Base-by-base conservation (phyloP, 1,140 invertebrate species). In the Diuraphis noxia region DNA sequence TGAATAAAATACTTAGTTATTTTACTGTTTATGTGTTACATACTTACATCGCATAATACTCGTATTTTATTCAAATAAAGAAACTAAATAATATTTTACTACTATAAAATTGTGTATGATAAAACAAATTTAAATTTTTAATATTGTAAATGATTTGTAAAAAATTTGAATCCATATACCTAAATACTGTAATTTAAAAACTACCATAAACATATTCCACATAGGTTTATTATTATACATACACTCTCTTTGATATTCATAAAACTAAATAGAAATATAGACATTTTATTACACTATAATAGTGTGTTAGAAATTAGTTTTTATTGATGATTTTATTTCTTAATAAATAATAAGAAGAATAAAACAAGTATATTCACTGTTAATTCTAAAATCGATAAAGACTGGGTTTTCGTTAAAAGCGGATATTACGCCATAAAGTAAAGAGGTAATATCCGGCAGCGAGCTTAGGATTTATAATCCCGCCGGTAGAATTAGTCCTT, bases 401-500 rank as follows among this genome's bases (percentile, higher is more conserved):
- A 91, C n/a, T 63, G 77, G 72, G 23, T 91, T 81, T 81, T 52
- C 77, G 38, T 91, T 49, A 82, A 91, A 77, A 81, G 89, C 89
- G 89, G 89, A 91, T 91, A 91, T 91, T 91, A 91, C 77, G 77
- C 89, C 77, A 77, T 91, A 91, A 91, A 91, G 89, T 91, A 91
- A 91, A 91, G 89, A 91, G 89, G 89, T 91, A 91, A 91, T 91
- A 91, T 91, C 89, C 89, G 89, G 89, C 72, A 77, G 77, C 89
- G 41, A 91, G 89, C 89, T 91, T 81, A 91, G 89, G 89, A 91
- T 91, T 91, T 91, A 91, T 91, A 91, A 91, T 91, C 89, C 46
- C 43, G 72, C 89, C 77, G 43, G 89, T 82, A 77, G 89, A 91
- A 91, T 91, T 91, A 91, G 89, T 91, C 30, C 34, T 91, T 46